phyloP scores from a whole-genome alignment of 2,113 vertebrate species.

The Verasper variegatus region DNA sequence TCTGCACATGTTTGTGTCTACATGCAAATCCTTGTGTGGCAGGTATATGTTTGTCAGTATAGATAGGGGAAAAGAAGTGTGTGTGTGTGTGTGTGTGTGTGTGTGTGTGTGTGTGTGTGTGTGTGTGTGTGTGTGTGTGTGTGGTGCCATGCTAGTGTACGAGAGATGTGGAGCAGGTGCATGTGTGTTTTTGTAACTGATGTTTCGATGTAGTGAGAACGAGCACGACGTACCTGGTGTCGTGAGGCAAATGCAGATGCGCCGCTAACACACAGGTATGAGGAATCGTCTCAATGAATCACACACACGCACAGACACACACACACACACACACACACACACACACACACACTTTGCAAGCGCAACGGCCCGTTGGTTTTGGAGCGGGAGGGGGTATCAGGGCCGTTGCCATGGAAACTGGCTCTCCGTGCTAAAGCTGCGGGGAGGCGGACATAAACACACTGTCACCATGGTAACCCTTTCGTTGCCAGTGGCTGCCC shows the following conservation, averaged over 20 bases:
- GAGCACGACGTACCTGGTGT: background rate
- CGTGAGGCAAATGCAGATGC: conserved; percentile 59
- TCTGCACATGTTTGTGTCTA: background rate
- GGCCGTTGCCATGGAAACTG: conserved; percentile 84
- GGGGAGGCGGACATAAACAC: conserved; percentile 78
- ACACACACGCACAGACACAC: conserved; percentile 9
- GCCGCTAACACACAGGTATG: background rate
- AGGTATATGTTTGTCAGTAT: background rate
- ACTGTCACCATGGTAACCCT: conserved; percentile 76
- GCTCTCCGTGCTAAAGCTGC: conserved; percentile 74
- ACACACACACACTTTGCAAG: background rate
- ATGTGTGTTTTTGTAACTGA: background rate
- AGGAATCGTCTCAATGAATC: no score
- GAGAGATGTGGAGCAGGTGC: background rate
- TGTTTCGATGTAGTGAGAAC: background rate
- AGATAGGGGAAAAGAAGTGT: background rate
- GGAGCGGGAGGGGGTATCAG: conserved; percentile 38
- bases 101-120: no score
- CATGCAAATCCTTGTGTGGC: background rate
- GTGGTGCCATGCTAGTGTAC: background rate
- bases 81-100: no score
- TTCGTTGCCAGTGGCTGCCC: conserved; percentile 47
- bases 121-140: no score
- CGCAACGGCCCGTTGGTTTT: conserved; percentile 49
- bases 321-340: conserved; percentile 2